Percentiles rank a stretch among this genome's conserved stretches.
These are phyloP conservation scores for Magallana ariakensis DNA, from an alignment of 1,140 invertebrate genomes.

Conservation along the genomic window DNA sequence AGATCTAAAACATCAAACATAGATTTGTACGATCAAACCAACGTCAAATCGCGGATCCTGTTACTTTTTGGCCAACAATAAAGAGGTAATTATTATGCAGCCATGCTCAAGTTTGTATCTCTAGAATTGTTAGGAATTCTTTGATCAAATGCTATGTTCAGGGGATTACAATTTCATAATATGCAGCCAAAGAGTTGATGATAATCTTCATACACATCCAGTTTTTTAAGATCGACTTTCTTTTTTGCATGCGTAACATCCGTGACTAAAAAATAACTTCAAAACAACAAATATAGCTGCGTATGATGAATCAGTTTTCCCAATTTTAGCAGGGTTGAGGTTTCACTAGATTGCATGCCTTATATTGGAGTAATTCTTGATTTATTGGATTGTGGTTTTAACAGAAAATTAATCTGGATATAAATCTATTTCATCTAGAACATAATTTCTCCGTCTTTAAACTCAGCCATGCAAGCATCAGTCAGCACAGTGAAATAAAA, in stretches of 20 bases:
- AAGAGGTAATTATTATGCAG: background rate
- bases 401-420: constrained; percentile 2
- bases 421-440: constrained; percentile 14
- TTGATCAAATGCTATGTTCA: background rate
- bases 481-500: background rate
- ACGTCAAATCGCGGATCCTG: background rate
- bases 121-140: background rate
- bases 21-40: background rate
- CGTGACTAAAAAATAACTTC: constrained; percentile 4
- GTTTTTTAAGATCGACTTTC: background rate
- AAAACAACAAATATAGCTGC: background rate
- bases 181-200: background rate
- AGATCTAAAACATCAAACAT: background rate
- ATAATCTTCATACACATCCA: background rate
- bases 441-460: background rate
- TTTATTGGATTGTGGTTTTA: constrained; percentile 37
- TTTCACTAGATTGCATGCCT: constrained; percentile 22
- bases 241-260: background rate
- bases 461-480: background rate
- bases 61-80: background rate
- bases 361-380: background rate
- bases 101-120: constrained; percentile 2
- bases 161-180: background rate
- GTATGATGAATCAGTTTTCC: constrained; percentile 4
- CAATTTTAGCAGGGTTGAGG: background rate